A percentile compares a stretch with the other conserved stretches of the same genome.
These are phyloP conservation scores for Pyxicephalus adspersus DNA, from an alignment of 2,113 vertebrate genomes.

Conservation along the genomic window DNA sequence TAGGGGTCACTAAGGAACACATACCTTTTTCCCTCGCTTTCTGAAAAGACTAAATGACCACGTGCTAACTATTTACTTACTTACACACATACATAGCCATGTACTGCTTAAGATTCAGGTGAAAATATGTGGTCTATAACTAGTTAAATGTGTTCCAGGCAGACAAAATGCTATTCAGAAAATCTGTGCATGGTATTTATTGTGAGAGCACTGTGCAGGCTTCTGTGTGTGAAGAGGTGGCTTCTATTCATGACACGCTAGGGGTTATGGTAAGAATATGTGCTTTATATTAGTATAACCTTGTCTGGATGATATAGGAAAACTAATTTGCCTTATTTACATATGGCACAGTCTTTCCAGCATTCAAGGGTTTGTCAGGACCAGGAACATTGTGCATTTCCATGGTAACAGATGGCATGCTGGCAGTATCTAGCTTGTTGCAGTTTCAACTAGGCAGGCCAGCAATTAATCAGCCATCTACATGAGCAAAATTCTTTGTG, in stretches of 20 bases:
- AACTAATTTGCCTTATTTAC: constrained; percentile 91
- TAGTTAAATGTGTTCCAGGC: constrained; percentile 51
- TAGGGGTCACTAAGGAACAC: too few species aligned
- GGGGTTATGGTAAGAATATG: constrained; percentile 73
- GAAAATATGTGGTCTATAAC: constrained; percentile 7
- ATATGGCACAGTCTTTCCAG: constrained; percentile 87
- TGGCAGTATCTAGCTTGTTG: constrained; percentile 88
- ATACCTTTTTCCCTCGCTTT: too few species aligned
- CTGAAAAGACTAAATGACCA: too few species aligned
- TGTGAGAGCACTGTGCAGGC: constrained; percentile 40
- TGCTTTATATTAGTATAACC: constrained; percentile 83
- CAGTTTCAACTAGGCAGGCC: constrained; percentile 85
- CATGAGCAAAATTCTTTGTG: constrained; percentile 86
- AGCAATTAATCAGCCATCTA: constrained; percentile 90
- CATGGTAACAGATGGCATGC: constrained; percentile 91
- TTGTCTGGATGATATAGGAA: constrained; percentile 85
- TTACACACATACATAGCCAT: constrained; percentile 17
- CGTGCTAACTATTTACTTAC: not conserved
- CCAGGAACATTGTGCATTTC: constrained; percentile 87
- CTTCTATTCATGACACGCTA: constrained; percentile 57
- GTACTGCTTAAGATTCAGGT: not conserved
- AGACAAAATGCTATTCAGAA: constrained; percentile 50
- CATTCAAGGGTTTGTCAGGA: constrained; percentile 85
- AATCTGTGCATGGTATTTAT: constrained; percentile 48
- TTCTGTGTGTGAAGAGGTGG: constrained; percentile 45